Evolutionary conservation across 2,888 invertebrate species (phyloP), one percentile per base, ranked within the genome.

Genomic region (Caradrina clavipalpis): DNA sequence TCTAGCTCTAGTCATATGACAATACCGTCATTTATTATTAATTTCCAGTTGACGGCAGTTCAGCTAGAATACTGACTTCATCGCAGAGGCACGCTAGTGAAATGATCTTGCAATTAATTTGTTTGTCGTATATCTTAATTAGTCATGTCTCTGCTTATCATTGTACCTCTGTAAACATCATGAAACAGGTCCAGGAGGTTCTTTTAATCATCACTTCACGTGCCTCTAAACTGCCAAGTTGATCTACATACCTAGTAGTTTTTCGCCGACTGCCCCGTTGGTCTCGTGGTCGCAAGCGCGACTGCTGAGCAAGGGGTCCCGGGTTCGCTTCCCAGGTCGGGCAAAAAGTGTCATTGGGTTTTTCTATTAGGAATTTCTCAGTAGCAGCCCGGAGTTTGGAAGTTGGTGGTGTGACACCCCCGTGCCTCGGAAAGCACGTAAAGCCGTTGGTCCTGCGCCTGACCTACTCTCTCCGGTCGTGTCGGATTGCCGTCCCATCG

Each of bases 1-100:
- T 54, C 45, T 62, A 54, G 10, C 71, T 69, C n/a, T 15, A 67
- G 78, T 76, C 74, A 68, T 69, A 78, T 73, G 69, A 78, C 69
- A 76, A 81, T 78, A 77, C 72, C 54, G 65, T 67, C 78, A 81
- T 76, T 76, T 67, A 78, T 86, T 75, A 88, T 86, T 83, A 86
- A 85, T 86, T 87, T 89, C 91, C 87, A 88, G 92, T 87, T 89
- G 78, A 58, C 70, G 80, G 89, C 89, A 88, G 91, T 88, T 90
- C 74, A 77, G 77, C 62, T 73, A 67, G 70, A 70, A 64, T 64
- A 76, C 84, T 91, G 90, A 91, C 89, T 90, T 90, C 91, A 91
- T 89, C 87, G 71, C 68, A 60, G 61, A 81, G 80, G 84, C 86
- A 85, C 81, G 84, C 78, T 62, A 81, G 86, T 82, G 82, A 89